Evolutionary conservation across 2,113 vertebrate genomes (phyloP), one percentile per base, ranked within the genome.

Genomic region (Grammomys surdaster): DNA sequence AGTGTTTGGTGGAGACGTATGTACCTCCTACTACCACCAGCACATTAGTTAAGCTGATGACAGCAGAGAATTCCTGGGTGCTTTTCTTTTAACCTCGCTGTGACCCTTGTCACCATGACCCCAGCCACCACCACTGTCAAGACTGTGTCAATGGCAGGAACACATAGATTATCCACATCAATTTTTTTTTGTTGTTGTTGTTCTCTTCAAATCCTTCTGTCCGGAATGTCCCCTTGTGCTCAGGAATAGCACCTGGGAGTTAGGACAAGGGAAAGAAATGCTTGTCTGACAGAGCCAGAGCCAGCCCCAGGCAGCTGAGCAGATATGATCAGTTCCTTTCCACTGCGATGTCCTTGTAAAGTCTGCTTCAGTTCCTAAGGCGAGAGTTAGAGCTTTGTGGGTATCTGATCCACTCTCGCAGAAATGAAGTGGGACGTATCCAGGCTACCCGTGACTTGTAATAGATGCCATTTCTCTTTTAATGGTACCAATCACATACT

Each of bases 121-220:
- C 19, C 72, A 20, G 36, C 56, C 8, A 20, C 26, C 33, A 12
- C n/a, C 28, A 72, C 94, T 96, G 56, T 96, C 95, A 88, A 96
- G 84, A 96, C 95, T 96, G 88, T 95, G 7, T 98, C 97, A 92
- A n/a, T 97, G 94, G 93, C 97, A 96, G 70, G 81, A 96, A 58
- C 93, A 93, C 93, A 94, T 40, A 97, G 92, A 96, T 97, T 98
- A 96, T 97, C 96, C 73, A 65, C 94, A 97, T 98, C 95, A 94
- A 81, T 98, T 97, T 97, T 98, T 40, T 14, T 17, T 24, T 22
- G 67, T 67, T 13, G 63, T 13, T 13, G 31, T 28, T 95, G 56
- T 96, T 91, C 94, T 98, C 97, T 98, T 98, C 95, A 96, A 98
- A 97, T 98, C 93, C 93, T 96, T 97, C 96, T 96, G 96, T 95